phyloP scores from a whole-genome alignment of 2,888 invertebrate genomes.

The Pollenia angustigena region DNA sequence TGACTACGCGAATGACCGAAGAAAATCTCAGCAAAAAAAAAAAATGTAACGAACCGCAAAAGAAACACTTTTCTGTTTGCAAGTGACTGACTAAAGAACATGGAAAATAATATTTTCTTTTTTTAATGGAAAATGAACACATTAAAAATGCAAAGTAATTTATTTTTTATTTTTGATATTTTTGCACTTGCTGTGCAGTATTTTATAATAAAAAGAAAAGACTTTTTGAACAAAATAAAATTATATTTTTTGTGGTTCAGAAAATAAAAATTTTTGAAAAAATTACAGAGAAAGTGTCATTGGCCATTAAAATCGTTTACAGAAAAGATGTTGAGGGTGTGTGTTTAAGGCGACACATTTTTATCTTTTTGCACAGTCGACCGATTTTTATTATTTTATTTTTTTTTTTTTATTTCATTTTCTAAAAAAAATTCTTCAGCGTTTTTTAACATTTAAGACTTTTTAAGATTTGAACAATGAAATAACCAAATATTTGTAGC shows the following conservation, averaged over 20 bases:
- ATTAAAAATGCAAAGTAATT: slow-evolving; percentile 56
- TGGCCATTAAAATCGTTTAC: slow-evolving; percentile 48
- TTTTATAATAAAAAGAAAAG: slow-evolving; percentile 33
- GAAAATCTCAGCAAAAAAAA: slow-evolving; percentile 24
- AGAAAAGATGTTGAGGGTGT: slow-evolving; percentile 9
- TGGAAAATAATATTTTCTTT: slow-evolving; percentile 42
- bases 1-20: slow-evolving; percentile 44
- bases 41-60: slow-evolving; percentile 68
- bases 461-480: not conserved
- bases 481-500: slow-evolving; percentile 33
- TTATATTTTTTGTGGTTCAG: not conserved
- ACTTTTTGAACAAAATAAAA: slow-evolving; percentile 13
- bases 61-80: slow-evolving; percentile 66
- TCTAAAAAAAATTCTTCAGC: not conserved
- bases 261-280: slow-evolving; percentile 22
- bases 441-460: not conserved
- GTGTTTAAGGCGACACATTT: slow-evolving; percentile 1
- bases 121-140: slow-evolving; percentile 52
- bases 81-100: slow-evolving; percentile 66
- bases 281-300: slow-evolving; percentile 59
- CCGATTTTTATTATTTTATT: slow-evolving; percentile 12
- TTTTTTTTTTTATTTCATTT: not conserved
- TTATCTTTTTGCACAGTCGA: not conserved
- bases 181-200: slow-evolving; percentile 65
- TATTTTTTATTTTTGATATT: not conserved